A percentile compares a stretch with the other conserved stretches of the same genome.
Conservation (phyloP, 2,797 vertebrate species). For the Pangasius krempfi region DNA sequence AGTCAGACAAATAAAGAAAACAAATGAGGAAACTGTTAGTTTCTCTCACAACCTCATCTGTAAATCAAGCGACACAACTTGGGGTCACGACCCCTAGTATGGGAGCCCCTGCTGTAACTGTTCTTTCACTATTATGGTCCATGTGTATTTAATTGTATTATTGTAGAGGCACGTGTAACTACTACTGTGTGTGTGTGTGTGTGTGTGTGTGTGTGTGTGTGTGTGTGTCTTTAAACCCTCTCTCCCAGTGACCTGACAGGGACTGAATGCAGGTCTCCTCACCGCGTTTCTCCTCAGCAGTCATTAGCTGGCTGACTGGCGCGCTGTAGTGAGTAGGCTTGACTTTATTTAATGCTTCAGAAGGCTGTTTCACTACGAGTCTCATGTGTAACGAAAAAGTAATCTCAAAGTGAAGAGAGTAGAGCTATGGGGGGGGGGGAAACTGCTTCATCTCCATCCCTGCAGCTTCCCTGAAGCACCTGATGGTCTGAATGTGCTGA, state of each 20-base stretch:
- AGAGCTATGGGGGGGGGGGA: slow-evolving; percentile 30
- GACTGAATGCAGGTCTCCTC: slow-evolving; percentile 35
- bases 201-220: slow-evolving; percentile 14
- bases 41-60: background rate
- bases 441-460: slow-evolving; percentile 50
- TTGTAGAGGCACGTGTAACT: background rate
- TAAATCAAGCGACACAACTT: background rate
- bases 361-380: slow-evolving; percentile 61
- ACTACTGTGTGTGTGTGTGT: background rate
- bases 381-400: slow-evolving; percentile 65
- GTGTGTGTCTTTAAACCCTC: slow-evolving; percentile 25
- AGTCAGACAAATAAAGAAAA: background rate
- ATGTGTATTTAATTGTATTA: background rate
- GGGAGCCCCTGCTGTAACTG: background rate
- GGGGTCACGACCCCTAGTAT: background rate
- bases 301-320: slow-evolving; percentile 64
- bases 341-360: slow-evolving; percentile 70
- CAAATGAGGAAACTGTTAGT: background rate
- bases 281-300: slow-evolving; percentile 50
- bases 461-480: slow-evolving; percentile 39
- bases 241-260: slow-evolving; percentile 51
- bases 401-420: slow-evolving; percentile 61
- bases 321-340: slow-evolving; percentile 61
- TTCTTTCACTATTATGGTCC: background rate
- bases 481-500: slow-evolving; percentile 46